A percentile compares a stretch with the other conserved stretches of the same genome.
These are phyloP conservation scores for Hoplias malabaricus DNA, from an alignment of 2,113 vertebrate genomes.

Conservation along the genomic window DNA sequence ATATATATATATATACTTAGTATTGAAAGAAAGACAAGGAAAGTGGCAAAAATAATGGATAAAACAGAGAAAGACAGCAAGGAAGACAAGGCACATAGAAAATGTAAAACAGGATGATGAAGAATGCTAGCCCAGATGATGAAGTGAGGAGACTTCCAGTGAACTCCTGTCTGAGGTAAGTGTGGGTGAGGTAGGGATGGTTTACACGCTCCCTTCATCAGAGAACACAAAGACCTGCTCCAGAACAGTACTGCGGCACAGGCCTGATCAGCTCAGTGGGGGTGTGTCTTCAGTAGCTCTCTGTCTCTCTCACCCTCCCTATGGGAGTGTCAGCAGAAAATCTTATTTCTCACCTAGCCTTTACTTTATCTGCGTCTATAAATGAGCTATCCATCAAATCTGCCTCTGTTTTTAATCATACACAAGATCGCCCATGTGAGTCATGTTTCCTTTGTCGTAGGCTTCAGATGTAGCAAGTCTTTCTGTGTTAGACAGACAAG, in stretches of 20 bases:
- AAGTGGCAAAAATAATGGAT: background rate
- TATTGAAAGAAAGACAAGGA: background rate
- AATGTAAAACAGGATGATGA: background rate
- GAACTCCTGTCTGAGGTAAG: conserved; percentile 39
- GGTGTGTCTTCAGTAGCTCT: background rate
- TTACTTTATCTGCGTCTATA: conserved; percentile 7
- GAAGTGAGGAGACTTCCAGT: conserved; percentile 9
- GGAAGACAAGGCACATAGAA: background rate
- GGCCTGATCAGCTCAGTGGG: background rate
- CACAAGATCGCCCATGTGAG: background rate
- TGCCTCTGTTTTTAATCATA: background rate
- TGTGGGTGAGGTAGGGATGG: conserved; percentile 15
- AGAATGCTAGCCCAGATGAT: background rate
- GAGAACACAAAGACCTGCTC: background rate
- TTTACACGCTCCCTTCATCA: conserved; percentile 19
- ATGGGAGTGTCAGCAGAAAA: background rate
- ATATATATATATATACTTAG: no score
- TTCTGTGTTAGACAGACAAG: background rate
- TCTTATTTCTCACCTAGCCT: background rate
- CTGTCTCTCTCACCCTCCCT: background rate
- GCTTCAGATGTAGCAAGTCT: background rate
- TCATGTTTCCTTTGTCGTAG: conserved; percentile 1
- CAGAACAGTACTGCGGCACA: background rate
- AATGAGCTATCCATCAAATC: conserved; percentile 26
- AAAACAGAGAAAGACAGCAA: no score